phyloP scores from a whole-genome alignment of 2,888 invertebrate genomes.

The Automeris io region DNA sequence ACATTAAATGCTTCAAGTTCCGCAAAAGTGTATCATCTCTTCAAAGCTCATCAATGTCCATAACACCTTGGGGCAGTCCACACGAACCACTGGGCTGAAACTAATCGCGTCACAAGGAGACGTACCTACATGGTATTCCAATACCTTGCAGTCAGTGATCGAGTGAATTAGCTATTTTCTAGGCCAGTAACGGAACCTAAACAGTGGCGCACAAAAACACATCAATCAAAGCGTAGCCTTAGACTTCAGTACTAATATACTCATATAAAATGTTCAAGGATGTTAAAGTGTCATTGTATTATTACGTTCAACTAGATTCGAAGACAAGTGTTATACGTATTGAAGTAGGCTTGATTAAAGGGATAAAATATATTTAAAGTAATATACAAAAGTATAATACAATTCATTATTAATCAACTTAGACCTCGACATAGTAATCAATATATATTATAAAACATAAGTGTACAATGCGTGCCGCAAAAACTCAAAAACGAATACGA shows the following conservation, averaged over 20 bases:
- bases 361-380: neutral
- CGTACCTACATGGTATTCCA: constrained; percentile 27
- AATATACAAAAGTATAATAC: constrained; percentile 1
- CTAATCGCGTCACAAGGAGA: constrained; percentile 26
- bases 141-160: constrained; percentile 38
- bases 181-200: constrained; percentile 63
- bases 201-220: constrained; percentile 47
- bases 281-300: constrained; percentile 13
- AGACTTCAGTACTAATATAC: constrained; percentile 31
- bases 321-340: neutral
- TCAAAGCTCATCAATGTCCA: neutral
- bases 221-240: constrained; percentile 44
- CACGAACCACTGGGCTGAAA: constrained; percentile 14
- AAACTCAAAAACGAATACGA: no score
- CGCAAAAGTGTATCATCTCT: neutral
- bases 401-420: neutral
- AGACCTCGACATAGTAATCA: no score
- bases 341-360: no score
- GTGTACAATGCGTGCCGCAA: no score
- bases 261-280: neutral
- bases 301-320: constrained; percentile 5
- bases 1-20: neutral
- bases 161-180: constrained; percentile 50
- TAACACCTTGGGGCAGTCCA: constrained; percentile 8
- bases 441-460: no score